phyloP scores from a whole-genome alignment of 2,888 invertebrate species.

The Trissoscelio sp. region DNA sequence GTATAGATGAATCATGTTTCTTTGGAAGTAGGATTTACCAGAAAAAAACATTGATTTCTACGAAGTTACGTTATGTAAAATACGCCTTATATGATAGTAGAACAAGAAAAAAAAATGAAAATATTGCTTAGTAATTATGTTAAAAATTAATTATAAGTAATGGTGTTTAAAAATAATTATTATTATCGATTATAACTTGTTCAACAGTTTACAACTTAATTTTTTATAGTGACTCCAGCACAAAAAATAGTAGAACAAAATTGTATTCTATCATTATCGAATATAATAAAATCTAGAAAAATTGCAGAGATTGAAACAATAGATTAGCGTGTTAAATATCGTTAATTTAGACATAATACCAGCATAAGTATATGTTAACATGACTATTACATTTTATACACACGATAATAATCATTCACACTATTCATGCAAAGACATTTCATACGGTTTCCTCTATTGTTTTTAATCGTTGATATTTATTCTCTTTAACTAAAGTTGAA shows the following conservation, averaged over 20 bases:
- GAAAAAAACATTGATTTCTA: not conserved
- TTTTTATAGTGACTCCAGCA: too few species aligned
- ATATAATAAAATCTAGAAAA: not conserved
- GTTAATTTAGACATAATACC: not conserved
- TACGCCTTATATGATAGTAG: not conserved
- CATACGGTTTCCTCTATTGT: not conserved
- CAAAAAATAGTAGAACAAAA: too few species aligned
- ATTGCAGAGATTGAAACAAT: not conserved
- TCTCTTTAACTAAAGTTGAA: not conserved
- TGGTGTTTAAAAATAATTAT: too few species aligned
- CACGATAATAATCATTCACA: constrained; percentile 26
- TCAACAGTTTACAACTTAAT: too few species aligned
- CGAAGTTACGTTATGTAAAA: not conserved
- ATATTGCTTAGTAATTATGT: not conserved
- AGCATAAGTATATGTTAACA: not conserved
- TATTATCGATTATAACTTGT: too few species aligned
- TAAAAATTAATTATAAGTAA: too few species aligned
- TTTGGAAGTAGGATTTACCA: not conserved
- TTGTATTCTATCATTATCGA: not conserved
- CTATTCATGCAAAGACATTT: constrained; percentile 11
- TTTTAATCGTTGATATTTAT: not conserved
- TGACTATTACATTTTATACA: constrained; percentile 1
- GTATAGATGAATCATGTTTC: not conserved
- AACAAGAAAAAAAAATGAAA: not conserved
- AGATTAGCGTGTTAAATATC: not conserved